Percentiles rank a stretch among this genome's conserved stretches.
Conservation (phyloP, 35 echinoderm and acorn worm species). For the Eucidaris tribuloides region DNA sequence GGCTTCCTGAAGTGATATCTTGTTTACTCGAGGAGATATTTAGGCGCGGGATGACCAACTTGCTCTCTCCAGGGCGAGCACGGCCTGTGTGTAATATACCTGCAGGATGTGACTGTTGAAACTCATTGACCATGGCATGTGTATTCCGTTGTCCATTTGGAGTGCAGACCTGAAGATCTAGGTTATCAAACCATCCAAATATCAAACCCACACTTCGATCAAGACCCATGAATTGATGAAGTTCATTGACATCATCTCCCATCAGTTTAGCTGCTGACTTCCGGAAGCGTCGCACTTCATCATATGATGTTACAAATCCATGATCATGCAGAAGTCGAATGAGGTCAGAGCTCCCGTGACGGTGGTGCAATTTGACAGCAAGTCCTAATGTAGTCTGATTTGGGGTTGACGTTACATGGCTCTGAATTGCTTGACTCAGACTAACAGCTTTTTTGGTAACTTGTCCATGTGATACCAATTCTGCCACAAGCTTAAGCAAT, state of each 20-base stretch:
- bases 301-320: neutral
- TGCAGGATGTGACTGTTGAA: no score
- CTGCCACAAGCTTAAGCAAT: neutral
- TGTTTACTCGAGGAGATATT: no score
- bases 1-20: no score
- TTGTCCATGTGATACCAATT: no score
- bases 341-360: neutral
- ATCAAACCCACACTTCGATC: neutral
- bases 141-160: neutral
- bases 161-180: neutral
- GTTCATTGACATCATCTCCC: neutral
- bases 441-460: no score
- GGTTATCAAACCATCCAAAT: neutral
- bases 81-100: no score
- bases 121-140: neutral
- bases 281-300: neutral
- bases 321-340: neutral
- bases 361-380: slow-evolving; percentile 8
- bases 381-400: no score
- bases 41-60: no score
- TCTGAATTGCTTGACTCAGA: no score
- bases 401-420: no score
- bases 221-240: neutral
- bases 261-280: neutral
- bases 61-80: no score